Evolutionary conservation across 2,113 vertebrate genomes (phyloP).

Genomic region (Montifringilla adamsi): DNA sequence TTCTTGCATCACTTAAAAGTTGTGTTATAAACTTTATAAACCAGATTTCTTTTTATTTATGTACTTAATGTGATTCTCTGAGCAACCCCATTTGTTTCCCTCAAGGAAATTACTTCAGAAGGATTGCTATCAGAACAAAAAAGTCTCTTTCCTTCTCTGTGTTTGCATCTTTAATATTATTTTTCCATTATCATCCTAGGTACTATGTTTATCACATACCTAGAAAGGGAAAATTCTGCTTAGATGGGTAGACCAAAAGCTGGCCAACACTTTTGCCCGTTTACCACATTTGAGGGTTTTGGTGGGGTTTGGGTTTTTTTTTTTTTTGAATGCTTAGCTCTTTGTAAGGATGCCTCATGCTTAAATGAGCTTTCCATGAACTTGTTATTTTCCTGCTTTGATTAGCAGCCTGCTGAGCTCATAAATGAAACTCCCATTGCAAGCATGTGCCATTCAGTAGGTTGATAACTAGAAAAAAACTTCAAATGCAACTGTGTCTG

Average conservation of each 20-base stretch:
- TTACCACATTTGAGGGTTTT: neutral
- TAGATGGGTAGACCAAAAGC: neutral
- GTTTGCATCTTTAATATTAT: neutral
- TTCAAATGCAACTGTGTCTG: neutral
- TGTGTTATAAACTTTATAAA: neutral
- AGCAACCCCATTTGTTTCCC: neutral
- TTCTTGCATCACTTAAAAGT: neutral
- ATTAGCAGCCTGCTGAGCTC: neutral
- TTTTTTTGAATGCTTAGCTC: neutral
- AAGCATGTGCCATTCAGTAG: neutral
- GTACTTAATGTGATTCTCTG: neutral
- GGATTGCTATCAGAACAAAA: neutral
- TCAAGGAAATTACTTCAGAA: neutral
- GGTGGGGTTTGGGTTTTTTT: neutral
- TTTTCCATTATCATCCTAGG: neutral
- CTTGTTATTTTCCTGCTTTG: neutral
- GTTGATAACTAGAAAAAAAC: neutral
- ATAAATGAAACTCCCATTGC: neutral
- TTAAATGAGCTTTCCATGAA: neutral
- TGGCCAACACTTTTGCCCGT: neutral
- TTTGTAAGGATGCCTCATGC: neutral
- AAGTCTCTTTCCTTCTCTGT: neutral
- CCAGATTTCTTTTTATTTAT: neutral
- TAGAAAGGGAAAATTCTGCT: neutral
- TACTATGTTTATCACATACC: neutral